Percentiles rank a stretch among this genome's conserved stretches.
These are phyloP conservation scores for Coptotermes formosanus DNA, from an alignment of 1,140 invertebrate species.

Conservation along the genomic window DNA sequence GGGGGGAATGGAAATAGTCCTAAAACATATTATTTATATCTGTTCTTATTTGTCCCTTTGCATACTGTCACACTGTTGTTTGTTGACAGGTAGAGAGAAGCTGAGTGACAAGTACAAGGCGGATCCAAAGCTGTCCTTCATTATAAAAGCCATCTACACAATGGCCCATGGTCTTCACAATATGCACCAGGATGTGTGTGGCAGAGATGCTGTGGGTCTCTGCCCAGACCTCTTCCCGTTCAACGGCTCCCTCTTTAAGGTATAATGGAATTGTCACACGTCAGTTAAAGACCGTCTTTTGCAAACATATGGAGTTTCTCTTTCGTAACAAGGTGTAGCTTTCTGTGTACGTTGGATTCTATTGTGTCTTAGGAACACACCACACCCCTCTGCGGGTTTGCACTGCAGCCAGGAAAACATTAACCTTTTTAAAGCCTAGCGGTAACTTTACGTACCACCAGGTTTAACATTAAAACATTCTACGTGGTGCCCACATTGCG, in stretches of 20 bases:
- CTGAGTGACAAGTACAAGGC: slow-evolving; percentile 58
- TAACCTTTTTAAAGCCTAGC: no score
- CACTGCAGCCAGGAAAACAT: no score
- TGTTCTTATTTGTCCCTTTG: background rate
- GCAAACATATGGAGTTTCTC: background rate
- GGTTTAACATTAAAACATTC: no score
- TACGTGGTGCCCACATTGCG: no score
- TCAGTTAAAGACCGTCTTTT: no score
- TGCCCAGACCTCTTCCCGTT: slow-evolving; percentile 64
- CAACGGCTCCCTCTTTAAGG: slow-evolving; percentile 61
- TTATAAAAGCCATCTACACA: slow-evolving; percentile 70
- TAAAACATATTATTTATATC: background rate
- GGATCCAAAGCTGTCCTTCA: slow-evolving; percentile 76
- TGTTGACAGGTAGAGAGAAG: slow-evolving; percentile 50
- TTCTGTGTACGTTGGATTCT: background rate
- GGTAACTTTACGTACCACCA: no score
- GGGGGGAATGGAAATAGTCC: background rate
- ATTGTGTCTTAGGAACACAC: no score
- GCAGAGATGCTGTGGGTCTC: slow-evolving; percentile 49
- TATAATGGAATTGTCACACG: slow-evolving; percentile 31
- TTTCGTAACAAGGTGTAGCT: background rate
- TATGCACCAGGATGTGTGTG: slow-evolving; percentile 57
- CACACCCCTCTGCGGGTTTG: no score
- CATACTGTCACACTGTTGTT: background rate
- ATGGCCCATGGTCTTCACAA: slow-evolving; percentile 65